Base-by-base conservation (phyloP, 2,113 vertebrate genomes). In the Condylura cristata region DNA sequence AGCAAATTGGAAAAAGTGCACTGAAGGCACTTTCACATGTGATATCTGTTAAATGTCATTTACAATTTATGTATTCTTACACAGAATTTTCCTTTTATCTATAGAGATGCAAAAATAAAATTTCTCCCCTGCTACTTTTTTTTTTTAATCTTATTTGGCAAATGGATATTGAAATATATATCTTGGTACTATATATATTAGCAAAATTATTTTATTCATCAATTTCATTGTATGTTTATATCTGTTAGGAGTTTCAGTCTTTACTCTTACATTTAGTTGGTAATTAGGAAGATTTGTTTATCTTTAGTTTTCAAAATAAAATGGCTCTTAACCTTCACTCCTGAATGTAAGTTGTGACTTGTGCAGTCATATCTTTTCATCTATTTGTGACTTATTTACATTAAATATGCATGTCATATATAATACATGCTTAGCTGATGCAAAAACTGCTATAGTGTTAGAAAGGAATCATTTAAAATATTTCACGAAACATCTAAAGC, bases 1-100 rank as follows among this genome's bases (percentile, higher is more conserved):
- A 90, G 82, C 44, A 97, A 97, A 97, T 96, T 97, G 93, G 91
- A 96, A 96, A 95, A 89, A 96, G 91, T 91, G 83, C 89, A 95
- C 74, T 74, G 93, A 96, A 95, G 95, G 86, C 96, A 95, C 91
- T 97, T 97, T 96, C 91, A 95, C 76, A 76, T 95, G 70, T 72
- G 88, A 68, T 95, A 83, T 94, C 89, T 97, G 82, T 93, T 96
- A 96, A 96, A 80, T 96, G 95, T 89, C 93, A 95, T 89, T 96
- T 96, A 93, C 58, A 95, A 95, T 86, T 93, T 96, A 66, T 93
- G 68, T 94, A 94, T 81, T 86, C 84, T 86, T 90, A 72, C 41
- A 68, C 18, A 61, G 89, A 90, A 91, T 84, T 95, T 95, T 79
- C 7, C n/a, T 90, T 95, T 39, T 94, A 34, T 76, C 53, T 86